A percentile compares a stretch with the other conserved stretches of the same genome.
Conservation (phyloP, 2,888 invertebrate species). For the Pantelozetes paolii region DNA sequence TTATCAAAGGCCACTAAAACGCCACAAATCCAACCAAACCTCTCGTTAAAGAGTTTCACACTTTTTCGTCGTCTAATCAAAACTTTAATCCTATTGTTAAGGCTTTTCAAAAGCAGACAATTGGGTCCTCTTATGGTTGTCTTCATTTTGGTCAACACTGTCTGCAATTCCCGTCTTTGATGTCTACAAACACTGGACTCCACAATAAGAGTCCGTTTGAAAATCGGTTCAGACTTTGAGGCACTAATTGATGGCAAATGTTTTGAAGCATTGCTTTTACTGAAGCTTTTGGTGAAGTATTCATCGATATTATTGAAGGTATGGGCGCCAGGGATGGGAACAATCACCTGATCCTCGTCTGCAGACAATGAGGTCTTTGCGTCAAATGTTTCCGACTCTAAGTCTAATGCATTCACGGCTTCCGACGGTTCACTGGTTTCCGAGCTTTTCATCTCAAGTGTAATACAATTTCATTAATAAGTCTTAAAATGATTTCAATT, state of each 20-base stretch:
- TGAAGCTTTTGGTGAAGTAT: conserved; percentile 43
- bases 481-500: too few species aligned
- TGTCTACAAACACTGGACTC: not conserved
- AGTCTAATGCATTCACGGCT: too few species aligned
- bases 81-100: conserved; percentile 35
- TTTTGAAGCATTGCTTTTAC: conserved; percentile 23
- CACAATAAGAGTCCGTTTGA: not conserved
- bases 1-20: conserved; percentile 79
- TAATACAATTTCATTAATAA: not conserved
- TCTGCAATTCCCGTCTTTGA: not conserved
- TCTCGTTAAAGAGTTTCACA: conserved; percentile 1
- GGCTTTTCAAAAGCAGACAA: conserved; percentile 15
- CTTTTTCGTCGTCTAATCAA: conserved; percentile 39
- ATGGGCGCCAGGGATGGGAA: conserved; percentile 38
- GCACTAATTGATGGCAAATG: not conserved
- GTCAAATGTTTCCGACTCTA: conserved; percentile 47
- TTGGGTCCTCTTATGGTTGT: conserved; percentile 30
- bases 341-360: conserved; percentile 6
- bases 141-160: conserved; percentile 39
- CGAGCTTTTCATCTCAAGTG: not conserved
- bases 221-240: not conserved
- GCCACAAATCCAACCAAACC: conserved; percentile 31
- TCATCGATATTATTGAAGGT: conserved; percentile 44
- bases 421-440: conserved; percentile 48
- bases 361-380: conserved; percentile 41